Evolutionary conservation across 1,140 invertebrate genomes (phyloP), one percentile per base, ranked within the genome.

Genomic region (Tetramorium parvispinum): DNA sequence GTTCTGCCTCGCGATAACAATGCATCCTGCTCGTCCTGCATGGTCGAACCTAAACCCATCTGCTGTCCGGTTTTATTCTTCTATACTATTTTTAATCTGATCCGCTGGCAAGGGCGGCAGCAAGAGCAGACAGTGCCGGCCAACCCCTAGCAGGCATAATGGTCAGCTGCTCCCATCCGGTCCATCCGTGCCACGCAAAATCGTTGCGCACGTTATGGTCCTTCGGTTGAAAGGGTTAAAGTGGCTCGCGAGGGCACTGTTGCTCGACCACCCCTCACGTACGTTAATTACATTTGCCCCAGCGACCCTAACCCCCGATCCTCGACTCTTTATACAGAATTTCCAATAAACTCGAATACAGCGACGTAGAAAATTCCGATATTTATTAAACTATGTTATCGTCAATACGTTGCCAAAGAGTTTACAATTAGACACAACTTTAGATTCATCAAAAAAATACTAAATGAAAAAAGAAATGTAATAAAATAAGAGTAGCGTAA

Each of bases 31-130:
- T 87, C 86, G 85, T 70, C 53, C 63, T 53, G 71, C 63, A 55
- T 63, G 53, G 75, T 49, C 87, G 81, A 46, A 24, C 65, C 65
- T 88, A 90, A 91, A 85, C 88, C 89, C 93, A 94, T 94, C 93
- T 94, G 93, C 92, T 91, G 89, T 93, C 93, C 93, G 92, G 93
- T 94, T 94, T 94, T 94, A 93, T 94, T 92, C 92, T 92, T 93
- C 87, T 88, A 49, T 87, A 65, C 89, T 92, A 88, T 89, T 93
- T 93, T 94, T 92, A 93, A 94, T 94, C 92, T 89, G 91, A 93
- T 94, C 90, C 92, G 87, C 79, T 24, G 63, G 73, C 76, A 88
- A 85, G 87, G 88, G 86, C 87, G 88, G 65, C 63, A 32, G 32
- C 85, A 87, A 83, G 87, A 73, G 88, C 88, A 79, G 78, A 90